Conservation (phyloP, 2,113 vertebrate genomes). For the Dendrocopos noguchii region DNA sequence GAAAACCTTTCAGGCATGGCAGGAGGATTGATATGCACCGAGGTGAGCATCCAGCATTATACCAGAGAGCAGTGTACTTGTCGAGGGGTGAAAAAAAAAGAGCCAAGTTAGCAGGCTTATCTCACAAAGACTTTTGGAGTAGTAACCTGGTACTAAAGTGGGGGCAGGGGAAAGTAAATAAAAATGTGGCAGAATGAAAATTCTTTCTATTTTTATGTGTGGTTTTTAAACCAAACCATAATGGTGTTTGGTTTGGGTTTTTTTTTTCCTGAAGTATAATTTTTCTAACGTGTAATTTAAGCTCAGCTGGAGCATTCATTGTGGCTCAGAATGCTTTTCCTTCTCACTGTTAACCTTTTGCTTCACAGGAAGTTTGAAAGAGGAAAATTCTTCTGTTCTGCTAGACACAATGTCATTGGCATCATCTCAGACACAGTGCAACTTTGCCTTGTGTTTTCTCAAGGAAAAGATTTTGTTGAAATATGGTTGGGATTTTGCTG, state of each 20-base stretch:
- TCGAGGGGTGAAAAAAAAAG: neutral
- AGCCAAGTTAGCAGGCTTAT: neutral
- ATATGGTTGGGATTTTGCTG: neutral
- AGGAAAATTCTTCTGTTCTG: neutral
- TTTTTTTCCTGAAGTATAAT: neutral
- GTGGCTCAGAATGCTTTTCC: neutral
- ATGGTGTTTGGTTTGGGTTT: neutral
- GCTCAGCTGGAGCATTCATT: neutral
- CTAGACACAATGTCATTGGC: neutral
- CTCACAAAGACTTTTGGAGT: neutral
- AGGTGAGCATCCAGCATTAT: neutral
- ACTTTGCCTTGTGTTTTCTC: neutral
- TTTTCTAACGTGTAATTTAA: neutral
- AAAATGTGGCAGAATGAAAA: neutral
- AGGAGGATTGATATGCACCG: neutral
- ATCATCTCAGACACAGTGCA: neutral
- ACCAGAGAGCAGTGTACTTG: neutral
- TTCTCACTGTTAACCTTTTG: neutral
- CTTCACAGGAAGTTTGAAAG: neutral
- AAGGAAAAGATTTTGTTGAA: neutral
- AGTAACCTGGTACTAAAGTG: neutral
- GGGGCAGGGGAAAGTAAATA: neutral
- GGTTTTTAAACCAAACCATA: neutral
- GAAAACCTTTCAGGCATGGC: neutral
- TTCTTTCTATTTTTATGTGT: neutral